Evolutionary conservation across 92 coral and sea anemone species (phyloP).

Genomic region (Porites evermanni): DNA sequence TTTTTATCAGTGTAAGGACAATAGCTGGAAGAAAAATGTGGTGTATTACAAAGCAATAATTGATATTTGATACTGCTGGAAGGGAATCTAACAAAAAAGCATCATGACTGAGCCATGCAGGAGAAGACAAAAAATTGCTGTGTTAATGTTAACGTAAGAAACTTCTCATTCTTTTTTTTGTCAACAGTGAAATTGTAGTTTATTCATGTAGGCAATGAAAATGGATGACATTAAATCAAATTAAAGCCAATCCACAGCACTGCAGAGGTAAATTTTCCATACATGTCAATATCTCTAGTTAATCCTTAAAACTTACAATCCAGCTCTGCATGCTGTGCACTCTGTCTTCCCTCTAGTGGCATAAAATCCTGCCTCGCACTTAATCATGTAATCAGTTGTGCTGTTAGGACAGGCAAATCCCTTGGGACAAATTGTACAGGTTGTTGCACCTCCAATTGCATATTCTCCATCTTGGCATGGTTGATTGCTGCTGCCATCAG

Average conservation of each 20-base stretch:
- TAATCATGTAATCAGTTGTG: conserved; percentile 78
- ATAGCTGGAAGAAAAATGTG: conserved; percentile 58
- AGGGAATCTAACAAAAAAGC: too few species aligned
- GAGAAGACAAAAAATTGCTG: too few species aligned
- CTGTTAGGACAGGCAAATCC: conserved; percentile 93
- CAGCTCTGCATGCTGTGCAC: conserved; percentile 86
- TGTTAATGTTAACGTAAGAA: too few species aligned
- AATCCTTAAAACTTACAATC: conserved; percentile 80
- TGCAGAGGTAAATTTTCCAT: too few species aligned
- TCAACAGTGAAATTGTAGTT: too few species aligned
- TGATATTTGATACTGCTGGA: not conserved
- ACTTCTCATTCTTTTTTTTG: too few species aligned
- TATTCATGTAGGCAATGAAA: too few species aligned
- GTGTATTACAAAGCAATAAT: too few species aligned
- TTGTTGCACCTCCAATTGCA: conserved; percentile 78
- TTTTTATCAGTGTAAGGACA: conserved; percentile 80
- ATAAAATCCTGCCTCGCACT: conserved; percentile 83
- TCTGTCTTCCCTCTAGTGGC: conserved; percentile 70
- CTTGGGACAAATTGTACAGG: conserved; percentile 86
- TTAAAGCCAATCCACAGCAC: too few species aligned
- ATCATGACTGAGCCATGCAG: too few species aligned
- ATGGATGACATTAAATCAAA: too few species aligned
- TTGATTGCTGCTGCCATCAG: conserved; percentile 64
- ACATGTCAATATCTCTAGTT: too few species aligned
- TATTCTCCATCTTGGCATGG: conserved; percentile 83